A percentile compares a stretch with the other conserved stretches of the same genome.
Evolutionary conservation across 1,140 invertebrate genomes (phyloP).

Genomic region (Melipona quadrifasciata): DNA sequence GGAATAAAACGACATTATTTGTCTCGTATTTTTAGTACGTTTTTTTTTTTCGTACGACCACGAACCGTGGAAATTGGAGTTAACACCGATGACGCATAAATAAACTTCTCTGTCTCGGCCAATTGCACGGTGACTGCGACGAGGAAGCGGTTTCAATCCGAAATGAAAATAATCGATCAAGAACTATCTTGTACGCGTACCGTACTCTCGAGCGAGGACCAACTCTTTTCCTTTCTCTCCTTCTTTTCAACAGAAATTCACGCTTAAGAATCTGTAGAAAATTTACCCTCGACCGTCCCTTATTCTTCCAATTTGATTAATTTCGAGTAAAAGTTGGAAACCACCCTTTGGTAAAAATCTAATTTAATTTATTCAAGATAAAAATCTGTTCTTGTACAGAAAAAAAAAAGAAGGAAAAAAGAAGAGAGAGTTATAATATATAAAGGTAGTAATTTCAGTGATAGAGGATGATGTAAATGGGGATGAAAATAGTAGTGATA

Average conservation of each 20-base stretch:
- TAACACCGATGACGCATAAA: slow-evolving; percentile 3
- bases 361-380: no score
- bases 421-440: no score
- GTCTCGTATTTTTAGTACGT: slow-evolving; percentile 17
- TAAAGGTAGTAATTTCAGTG: no score
- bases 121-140: background rate
- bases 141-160: background rate
- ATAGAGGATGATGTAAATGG: no score
- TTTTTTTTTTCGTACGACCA: background rate
- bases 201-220: background rate
- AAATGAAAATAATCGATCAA: slow-evolving; percentile 2
- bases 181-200: background rate
- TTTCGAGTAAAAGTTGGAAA: no score
- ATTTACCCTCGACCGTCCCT: no score
- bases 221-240: background rate
- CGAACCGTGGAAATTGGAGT: background rate
- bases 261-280: no score
- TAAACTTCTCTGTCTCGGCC: background rate
- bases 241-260: background rate
- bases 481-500: no score
- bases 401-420: no score
- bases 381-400: no score
- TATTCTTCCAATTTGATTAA: no score
- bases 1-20: background rate
- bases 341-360: no score